Base-by-base conservation (phyloP, 1,140 invertebrate genomes). In the Eueides isabella region DNA sequence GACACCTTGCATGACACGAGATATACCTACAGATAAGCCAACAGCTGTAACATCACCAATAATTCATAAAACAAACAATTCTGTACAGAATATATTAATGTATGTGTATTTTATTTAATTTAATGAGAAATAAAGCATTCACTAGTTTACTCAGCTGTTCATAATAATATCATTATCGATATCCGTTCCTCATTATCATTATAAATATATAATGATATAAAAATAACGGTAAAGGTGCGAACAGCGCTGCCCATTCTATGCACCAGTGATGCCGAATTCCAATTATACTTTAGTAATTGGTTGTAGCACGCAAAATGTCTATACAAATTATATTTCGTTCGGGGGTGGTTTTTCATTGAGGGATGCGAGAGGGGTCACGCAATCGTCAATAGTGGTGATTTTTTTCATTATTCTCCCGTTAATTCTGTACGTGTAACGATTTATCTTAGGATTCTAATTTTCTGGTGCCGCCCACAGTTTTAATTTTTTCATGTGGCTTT, bases 371-470 rank as follows among this genome's bases (percentile, higher is more conserved):
- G 48, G 61, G 61, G 61, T 63, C 90, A 92, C 90, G 90, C 89
- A 84, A 92, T 67, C 85, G 82, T 83, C 89, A 85, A 85, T 89
- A 85, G 78, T 74, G 78, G 84, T 92, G 92, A 92, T 92, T 91
- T 89, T 91, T 92, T 90, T 7, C 91, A 92, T 92, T 92, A 91
- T 89, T 91, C 84, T 90, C 87, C 83, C 88, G 91, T 92, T 92
- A 92, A 92, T 90, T 92, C 84, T 78, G 76, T 76, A 88, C 83
- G 84, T 75, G 80, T 78, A 81, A 80, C 83, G 82, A 90, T 89
- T 87, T 88, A 82, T 89, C 80, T 81, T 70, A 69, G 71, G 75
- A 55, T 19, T 19, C 23, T 55, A 55, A 55, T 55, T 55, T 55
- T 55, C 48, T 26, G 48, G 23, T 55, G 19, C 16, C 48, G 48